Base-by-base conservation (phyloP, 1,140 invertebrate genomes). In the Linepithema humile region DNA sequence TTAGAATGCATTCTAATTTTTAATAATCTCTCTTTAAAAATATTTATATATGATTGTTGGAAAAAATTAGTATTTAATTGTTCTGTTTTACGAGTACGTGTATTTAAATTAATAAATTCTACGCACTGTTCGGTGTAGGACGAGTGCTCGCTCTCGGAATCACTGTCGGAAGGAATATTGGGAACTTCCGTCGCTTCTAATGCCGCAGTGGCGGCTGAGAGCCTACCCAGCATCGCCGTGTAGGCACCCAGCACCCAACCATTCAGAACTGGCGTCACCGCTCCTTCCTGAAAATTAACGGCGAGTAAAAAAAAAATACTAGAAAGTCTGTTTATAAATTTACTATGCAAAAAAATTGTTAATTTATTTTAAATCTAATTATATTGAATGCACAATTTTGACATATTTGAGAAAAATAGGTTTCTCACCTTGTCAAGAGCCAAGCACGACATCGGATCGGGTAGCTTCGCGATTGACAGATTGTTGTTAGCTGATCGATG, bases 161-260 rank as follows among this genome's bases (percentile, higher is more conserved):
- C 93, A 84, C 92, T 94, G 48, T 94, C 93, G 72, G 93, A 94
- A 48, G 90, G 89, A 45, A 93, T 90, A 74, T 92, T 93, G 48
- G 92, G 90, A 77, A 92, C 90, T 90, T 94, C 92, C 48, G 90
- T 91, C 64, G 91, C 92, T 82, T 94, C 93, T 9, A 94, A 85
- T 43, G 94, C 93, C 12, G 93, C 93, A 20, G 93, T 93, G 23
- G 93, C 94, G n/a, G 93, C 93, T 3, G 94, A 93, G 5, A 94
- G 84, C 87, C 93, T 92, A 60, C 93, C 93, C n/a, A 94, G 80
- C 94, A 94, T 94, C 40, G 93, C 92, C 59, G 94, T 94, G 72
- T 94, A 94, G 1, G 94, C 94, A 29, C 92, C 90, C 35, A 94
- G 85, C 64, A 94, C 91, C 94, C 93, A 94, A 48, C 92, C 90